Evolutionary conservation across 1,140 invertebrate species (phyloP).

Genomic region (Drosophila mojavensis): DNA sequence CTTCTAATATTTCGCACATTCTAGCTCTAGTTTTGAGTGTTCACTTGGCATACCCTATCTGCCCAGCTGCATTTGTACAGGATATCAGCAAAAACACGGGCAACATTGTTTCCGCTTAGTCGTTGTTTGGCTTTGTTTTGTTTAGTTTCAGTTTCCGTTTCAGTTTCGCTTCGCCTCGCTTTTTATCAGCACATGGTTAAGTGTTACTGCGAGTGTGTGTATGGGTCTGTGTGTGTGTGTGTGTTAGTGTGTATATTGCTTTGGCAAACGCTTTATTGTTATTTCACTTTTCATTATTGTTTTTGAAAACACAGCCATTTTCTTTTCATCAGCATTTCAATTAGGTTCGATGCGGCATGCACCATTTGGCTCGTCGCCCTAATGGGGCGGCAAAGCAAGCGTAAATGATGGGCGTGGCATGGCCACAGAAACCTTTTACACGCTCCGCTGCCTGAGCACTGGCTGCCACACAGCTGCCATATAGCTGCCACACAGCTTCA

Average conservation of each 20-base stretch:
- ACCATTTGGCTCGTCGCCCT: constrained; percentile 43
- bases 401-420: constrained; percentile 29
- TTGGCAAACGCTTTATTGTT: constrained; percentile 68
- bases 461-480: constrained; percentile 30
- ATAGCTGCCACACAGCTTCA: constrained; percentile 46
- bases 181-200: constrained; percentile 42
- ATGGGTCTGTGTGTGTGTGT: too few relatives aligned
- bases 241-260: constrained; percentile 20
- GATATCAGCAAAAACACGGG: constrained; percentile 38
- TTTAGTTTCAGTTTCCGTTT: constrained; percentile 57
- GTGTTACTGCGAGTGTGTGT: constrained; percentile 16
- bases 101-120: constrained; percentile 68
- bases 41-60: neutral
- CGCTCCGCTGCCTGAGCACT: constrained; percentile 37
- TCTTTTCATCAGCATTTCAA: constrained; percentile 80
- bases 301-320: constrained; percentile 73
- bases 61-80: neutral
- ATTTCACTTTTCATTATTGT: constrained; percentile 79
- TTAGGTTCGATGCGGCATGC: constrained; percentile 63
- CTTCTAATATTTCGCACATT: too few relatives aligned
- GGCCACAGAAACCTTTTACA: constrained; percentile 75
- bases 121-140: constrained; percentile 59
- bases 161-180: constrained; percentile 39
- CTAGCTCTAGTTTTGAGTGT: too few relatives aligned
- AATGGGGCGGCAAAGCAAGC: constrained; percentile 33